These are phyloP conservation scores for Aldabrachelys gigantea DNA, from an alignment of 2,113 vertebrate genomes.

Conservation along the genomic window DNA sequence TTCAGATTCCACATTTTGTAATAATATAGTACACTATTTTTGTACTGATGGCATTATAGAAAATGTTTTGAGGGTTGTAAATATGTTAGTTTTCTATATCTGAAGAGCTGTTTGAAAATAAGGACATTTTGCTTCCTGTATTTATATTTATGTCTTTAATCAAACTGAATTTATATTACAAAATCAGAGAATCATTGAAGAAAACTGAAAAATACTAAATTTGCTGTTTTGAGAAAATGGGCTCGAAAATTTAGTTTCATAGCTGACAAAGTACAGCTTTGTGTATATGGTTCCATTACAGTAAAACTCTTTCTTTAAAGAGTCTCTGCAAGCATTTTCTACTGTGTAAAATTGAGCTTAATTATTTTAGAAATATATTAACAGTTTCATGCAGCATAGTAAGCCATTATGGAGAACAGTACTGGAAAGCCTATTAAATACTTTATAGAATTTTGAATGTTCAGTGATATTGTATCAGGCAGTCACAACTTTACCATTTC, in stretches of 20 bases:
- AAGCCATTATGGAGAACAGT: neutral
- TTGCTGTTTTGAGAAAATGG: neutral
- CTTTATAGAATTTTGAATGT: neutral
- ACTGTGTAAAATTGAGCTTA: neutral
- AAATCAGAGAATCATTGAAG: neutral
- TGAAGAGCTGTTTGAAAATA: neutral
- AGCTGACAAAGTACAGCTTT: neutral
- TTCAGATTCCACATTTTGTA: neutral
- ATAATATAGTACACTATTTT: neutral
- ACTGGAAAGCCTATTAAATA: neutral
- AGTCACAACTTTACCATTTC: neutral
- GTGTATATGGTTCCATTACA: neutral
- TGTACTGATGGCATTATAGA: neutral
- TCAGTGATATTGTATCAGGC: neutral
- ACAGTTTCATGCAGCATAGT: neutral
- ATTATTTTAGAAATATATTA: neutral
- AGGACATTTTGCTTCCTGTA: neutral
- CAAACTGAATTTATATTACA: neutral
- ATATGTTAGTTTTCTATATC: neutral
- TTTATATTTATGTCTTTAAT: neutral
- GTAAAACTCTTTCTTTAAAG: neutral
- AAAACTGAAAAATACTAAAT: neutral
- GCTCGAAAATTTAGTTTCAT: neutral
- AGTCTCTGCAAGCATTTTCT: neutral
- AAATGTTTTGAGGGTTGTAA: neutral